These are phyloP conservation scores for Ernsta delagoae DNA, from an alignment of 2,888 invertebrate genomes.

Conservation along the genomic window DNA sequence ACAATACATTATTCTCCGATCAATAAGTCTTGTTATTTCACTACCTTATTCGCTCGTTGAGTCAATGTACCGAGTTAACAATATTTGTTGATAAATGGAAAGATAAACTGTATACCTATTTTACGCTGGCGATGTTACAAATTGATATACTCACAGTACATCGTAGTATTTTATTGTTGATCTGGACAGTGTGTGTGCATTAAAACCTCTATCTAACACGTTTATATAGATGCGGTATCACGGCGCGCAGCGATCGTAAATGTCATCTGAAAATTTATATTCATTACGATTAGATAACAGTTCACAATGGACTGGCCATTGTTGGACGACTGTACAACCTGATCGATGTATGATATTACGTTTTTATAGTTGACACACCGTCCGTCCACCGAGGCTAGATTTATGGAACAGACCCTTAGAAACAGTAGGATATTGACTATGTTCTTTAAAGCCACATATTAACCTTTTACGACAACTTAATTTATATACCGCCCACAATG, in stretches of 20 bases:
- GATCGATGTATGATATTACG: conserved; percentile 80
- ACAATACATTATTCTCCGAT: conserved; percentile 13
- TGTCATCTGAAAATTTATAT: conserved; percentile 83
- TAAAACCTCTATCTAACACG: conserved; percentile 70
- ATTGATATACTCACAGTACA: conserved; percentile 63
- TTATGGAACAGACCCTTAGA: conserved; percentile 58
- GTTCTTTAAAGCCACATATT: conserved; percentile 62
- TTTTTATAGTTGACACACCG: conserved; percentile 70
- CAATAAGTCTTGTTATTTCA: background rate
- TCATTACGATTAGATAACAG: conserved; percentile 83
- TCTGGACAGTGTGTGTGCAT: conserved; percentile 63
- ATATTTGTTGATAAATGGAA: conserved; percentile 67
- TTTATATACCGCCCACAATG: conserved; percentile 68
- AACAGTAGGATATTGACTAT: conserved; percentile 62
- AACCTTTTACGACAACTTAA: conserved; percentile 70
- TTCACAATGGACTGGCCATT: conserved; percentile 75
- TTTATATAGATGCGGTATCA: conserved; percentile 73
- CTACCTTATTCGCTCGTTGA: conserved; percentile 44
- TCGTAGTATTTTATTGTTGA: conserved; percentile 60
- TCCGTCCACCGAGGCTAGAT: conserved; percentile 52
- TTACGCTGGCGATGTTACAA: conserved; percentile 67
- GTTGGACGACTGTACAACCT: conserved; percentile 71
- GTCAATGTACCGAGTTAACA: conserved; percentile 49
- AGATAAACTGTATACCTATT: conserved; percentile 59
- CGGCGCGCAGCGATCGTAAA: conserved; percentile 80